Evolutionary conservation across 1,140 invertebrate genomes (phyloP), one percentile per base, ranked within the genome.

Genomic region (Aporrectodea caliginosa): DNA sequence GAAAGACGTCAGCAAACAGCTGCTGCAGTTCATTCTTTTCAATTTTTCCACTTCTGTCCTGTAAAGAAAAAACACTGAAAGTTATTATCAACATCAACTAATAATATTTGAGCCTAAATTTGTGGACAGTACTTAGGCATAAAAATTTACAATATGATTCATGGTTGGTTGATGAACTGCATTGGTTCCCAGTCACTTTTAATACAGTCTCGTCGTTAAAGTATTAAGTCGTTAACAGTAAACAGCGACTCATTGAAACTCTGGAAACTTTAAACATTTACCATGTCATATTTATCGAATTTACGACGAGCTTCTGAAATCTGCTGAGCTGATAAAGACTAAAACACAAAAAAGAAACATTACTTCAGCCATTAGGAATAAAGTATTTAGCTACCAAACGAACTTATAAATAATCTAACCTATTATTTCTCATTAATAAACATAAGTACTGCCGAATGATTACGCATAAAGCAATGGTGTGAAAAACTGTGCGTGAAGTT

Each of bases 21-120:
- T 84, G 82, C 80, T 85, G 77, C 43, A 88, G 81, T 81, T 88
- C 87, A 80, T 87, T 85, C 82, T 87, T 88, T 58, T 88, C 87
- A 70, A 88, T 87, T 70, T 84, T 82, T 69, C 86, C 84, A 83
- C 84, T 87, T 34, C 83, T 81, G 82, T 87, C 86, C 86, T 88
- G 77, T 68, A 83, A 82, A 2, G 12, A 29, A 35, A 79, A 6
- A 32, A 12, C 6, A 75, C 6, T 30, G 2, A 32, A 35, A 75
- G 32, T 14, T 2, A 12, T 27, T 35, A 12, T 30, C n/a, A n/a
- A 34, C 14, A 75, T n/a, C n/a, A 80, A 77, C n/a, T 35, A n/a
- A n/a, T n/a, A 22, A 68, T 35, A 70, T 31, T 30, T 29, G 29
- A 14, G 30, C 34, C 30, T 76, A 16, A 2, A 1, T 58, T 35